Conservation (phyloP, 2,113 vertebrate species). For the Anarhynchus alexandrinus region DNA sequence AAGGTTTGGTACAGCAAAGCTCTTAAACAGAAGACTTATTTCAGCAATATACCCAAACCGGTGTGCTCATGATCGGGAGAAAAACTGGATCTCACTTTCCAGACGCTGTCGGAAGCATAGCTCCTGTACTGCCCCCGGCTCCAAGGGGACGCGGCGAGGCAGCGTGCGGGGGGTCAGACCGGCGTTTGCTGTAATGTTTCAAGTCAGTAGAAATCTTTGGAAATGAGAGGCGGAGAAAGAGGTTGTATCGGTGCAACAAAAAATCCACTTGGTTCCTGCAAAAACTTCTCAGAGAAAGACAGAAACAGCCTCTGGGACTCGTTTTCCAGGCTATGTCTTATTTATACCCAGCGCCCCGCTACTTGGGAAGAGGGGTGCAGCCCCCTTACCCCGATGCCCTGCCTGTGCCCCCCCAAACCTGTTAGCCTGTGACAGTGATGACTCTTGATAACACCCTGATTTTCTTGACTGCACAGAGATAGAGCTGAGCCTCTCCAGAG, state of each 20-base stretch:
- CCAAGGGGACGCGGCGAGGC: rapidly evolving
- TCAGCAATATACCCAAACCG: background rate
- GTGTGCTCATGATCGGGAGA: background rate
- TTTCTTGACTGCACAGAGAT: background rate
- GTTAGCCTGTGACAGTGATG: background rate
- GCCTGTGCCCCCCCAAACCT: background rate
- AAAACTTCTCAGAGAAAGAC: background rate
- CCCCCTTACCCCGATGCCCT: background rate
- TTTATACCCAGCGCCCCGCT: background rate
- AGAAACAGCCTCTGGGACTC: background rate
- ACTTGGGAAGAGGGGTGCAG: background rate
- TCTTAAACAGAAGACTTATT: background rate
- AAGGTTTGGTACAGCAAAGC: background rate
- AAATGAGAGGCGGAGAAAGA: background rate
- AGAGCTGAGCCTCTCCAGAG: background rate
- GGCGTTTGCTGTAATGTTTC: background rate
- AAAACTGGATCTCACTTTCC: background rate
- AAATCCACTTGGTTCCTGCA: background rate
- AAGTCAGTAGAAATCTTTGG: background rate
- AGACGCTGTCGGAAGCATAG: background rate
- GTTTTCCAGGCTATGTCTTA: background rate
- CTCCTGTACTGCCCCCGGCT: background rate
- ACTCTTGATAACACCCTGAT: background rate
- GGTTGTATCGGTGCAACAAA: background rate
- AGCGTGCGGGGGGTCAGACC: background rate